A percentile compares a stretch with the other conserved stretches of the same genome.
phyloP scores from a whole-genome alignment of 2,113 vertebrate genomes.

The Pholis gunnellus region DNA sequence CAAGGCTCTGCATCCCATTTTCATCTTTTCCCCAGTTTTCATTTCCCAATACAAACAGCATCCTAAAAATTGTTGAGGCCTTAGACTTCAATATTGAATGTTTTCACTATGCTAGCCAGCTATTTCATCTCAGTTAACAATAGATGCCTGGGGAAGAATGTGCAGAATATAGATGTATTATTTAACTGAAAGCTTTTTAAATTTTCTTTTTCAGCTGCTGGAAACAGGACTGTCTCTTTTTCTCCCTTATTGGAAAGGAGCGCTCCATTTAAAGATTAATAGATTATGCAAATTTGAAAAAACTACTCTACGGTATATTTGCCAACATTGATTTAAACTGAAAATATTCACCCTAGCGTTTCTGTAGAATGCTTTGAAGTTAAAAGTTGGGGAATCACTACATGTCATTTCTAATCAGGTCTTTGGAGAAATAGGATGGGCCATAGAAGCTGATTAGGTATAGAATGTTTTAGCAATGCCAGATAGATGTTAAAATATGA shows the following conservation, averaged over 20 bases:
- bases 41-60: constrained; percentile 32
- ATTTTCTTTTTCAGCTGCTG: constrained; percentile 50
- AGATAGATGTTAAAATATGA: constrained; percentile 17
- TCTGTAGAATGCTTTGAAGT: constrained; percentile 53
- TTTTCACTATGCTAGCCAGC: constrained; percentile 31
- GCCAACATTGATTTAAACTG: constrained; percentile 58
- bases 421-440: constrained; percentile 38
- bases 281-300: constrained; percentile 44
- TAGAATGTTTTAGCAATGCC: constrained; percentile 1
- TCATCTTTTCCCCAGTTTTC: constrained; percentile 12
- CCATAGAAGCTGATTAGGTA: constrained; percentile 9
- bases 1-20: constrained; percentile 26
- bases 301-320: constrained; percentile 56
- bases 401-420: constrained; percentile 56
- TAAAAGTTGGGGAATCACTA: constrained; percentile 27
- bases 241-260: constrained; percentile 11
- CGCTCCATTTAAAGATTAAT: constrained; percentile 56
- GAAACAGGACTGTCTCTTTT: constrained; percentile 31
- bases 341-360: constrained; percentile 43
- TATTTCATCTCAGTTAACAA: constrained; percentile 61
- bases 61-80: constrained; percentile 30
- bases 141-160: constrained; percentile 42
- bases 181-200: constrained; percentile 63
- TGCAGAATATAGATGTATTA: constrained; percentile 65
- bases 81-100: constrained; percentile 45